Base-by-base conservation (phyloP, 2,113 vertebrate species). In the Cichladusa arquata region DNA sequence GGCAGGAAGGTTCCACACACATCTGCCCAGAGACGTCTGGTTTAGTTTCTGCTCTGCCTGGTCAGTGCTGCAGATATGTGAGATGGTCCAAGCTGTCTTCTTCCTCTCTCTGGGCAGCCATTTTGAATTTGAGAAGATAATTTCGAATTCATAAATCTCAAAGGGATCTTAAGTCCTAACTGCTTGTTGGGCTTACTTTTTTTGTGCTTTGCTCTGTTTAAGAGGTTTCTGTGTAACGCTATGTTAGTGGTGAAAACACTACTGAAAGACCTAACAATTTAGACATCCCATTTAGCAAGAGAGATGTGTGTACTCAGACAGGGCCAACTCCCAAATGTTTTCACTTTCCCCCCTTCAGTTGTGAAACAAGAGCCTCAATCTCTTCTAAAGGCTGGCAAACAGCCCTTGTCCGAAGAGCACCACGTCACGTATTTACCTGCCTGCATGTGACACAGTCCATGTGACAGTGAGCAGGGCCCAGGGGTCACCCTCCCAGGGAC, bases 351-450 rank as follows among this genome's bases (percentile, higher is more conserved):
- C 5, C 0, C 5, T 78, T 51, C 2, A 2, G 47, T 53, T 92
- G 72, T 90, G 92, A 94, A 95, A 88, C 8, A 25, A 47, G 51
- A 71, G 28, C 71, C 69, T 70, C 45, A 4, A 3, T 90, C 67
- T 86, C 76, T 90, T 78, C 58, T 31, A 45, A 81, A 92, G 60
- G 26, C 8, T 88, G 86, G 51, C 85, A 96, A 97, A 95, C 67
- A 96, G 42, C 60, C 60, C 38, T 44, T 0, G 82, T 96, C 53
- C 95, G 93, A 97, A 95, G 90, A 90, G 67, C 94, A 95, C 34
- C 56, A n/a, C 22, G 28, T 70, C 64, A 71, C 31, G 9, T 66
- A 64, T 78, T 90, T 88, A 45, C 67, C 57, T 65, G 53, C 19
- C 4, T 76, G 1, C 4, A 29, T 51, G 50, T 51, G 50, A 51